A percentile compares a stretch with the other conserved stretches of the same genome.
Conservation (phyloP, 2,113 vertebrate species). For the Seriola quinqueradiata region DNA sequence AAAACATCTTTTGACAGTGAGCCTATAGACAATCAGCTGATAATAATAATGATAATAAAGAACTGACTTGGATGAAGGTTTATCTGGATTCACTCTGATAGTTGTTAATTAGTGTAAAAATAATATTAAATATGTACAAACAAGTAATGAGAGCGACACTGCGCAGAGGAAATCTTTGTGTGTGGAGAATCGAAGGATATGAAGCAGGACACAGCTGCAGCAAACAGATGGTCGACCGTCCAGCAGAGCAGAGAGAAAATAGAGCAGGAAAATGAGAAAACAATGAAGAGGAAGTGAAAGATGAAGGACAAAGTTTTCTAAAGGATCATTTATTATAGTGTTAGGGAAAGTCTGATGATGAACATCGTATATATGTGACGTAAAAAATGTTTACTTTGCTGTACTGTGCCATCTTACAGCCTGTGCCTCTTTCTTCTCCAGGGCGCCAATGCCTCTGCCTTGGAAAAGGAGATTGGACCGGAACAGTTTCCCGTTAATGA, state of each 20-base stretch:
- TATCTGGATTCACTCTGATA: too few species aligned
- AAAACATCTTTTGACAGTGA: too few species aligned
- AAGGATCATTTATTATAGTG: not conserved
- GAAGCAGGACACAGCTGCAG: constrained; percentile 28
- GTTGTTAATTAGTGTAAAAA: not conserved
- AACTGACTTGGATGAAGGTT: too few species aligned
- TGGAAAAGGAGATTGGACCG: constrained; percentile 98
- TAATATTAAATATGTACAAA: not conserved
- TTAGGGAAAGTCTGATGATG: too few species aligned
- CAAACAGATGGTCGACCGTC: constrained; percentile 22
- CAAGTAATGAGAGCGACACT: not conserved
- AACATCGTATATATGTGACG: not conserved
- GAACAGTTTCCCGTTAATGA: constrained; percentile 96
- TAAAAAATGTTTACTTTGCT: too few species aligned
- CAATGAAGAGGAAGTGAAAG: constrained; percentile 22
- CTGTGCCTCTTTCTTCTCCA: constrained; percentile 44
- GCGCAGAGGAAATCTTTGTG: not conserved
- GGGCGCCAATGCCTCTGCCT: constrained; percentile 98
- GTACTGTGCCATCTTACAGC: too few species aligned
- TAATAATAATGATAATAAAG: too few species aligned
- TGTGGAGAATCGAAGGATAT: not conserved
- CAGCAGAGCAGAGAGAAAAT: not conserved
- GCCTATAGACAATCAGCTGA: too few species aligned
- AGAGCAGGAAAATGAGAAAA: constrained; percentile 22
- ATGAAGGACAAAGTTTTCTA: constrained; percentile 1